Conservation (phyloP, 2,797 vertebrate genomes). For the Oreonectes daqikongensis region DNA sequence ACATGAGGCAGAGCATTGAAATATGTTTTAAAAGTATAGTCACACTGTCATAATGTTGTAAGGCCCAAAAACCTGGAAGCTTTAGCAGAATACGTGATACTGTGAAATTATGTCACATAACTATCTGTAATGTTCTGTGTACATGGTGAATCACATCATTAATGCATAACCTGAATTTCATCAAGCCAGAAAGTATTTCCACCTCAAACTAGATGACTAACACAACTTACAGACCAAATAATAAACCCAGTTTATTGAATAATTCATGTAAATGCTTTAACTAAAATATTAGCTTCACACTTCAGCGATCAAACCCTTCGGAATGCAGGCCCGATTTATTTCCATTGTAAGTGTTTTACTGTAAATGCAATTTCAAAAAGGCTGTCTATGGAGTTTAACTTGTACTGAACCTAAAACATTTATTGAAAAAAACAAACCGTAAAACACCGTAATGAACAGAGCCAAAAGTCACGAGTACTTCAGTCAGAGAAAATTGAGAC, state of each 20-base stretch:
- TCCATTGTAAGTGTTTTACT: background rate
- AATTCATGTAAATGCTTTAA: background rate
- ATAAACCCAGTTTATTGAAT: background rate
- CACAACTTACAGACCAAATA: background rate
- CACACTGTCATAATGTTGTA: no score
- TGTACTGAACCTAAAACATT: background rate
- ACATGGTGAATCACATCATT: background rate
- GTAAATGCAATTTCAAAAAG: background rate
- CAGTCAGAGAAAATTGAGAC: conserved; percentile 33
- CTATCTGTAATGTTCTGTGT: background rate
- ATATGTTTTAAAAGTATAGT: background rate
- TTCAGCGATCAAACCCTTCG: background rate
- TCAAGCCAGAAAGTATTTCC: background rate
- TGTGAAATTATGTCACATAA: background rate
- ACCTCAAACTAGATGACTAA: background rate
- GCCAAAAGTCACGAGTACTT: conserved; percentile 14
- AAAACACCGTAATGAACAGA: conserved; percentile 6
- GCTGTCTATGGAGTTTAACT: background rate
- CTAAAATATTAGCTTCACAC: background rate
- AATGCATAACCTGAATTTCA: background rate
- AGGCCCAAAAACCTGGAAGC: no score
- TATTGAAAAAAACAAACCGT: background rate
- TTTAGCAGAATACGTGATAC: no score
- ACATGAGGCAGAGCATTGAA: background rate
- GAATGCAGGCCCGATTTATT: background rate